A percentile compares a stretch with the other conserved stretches of the same genome.
Evolutionary conservation across 2,113 vertebrate species (phyloP).

Genomic region (Todiramphus chloris): DNA sequence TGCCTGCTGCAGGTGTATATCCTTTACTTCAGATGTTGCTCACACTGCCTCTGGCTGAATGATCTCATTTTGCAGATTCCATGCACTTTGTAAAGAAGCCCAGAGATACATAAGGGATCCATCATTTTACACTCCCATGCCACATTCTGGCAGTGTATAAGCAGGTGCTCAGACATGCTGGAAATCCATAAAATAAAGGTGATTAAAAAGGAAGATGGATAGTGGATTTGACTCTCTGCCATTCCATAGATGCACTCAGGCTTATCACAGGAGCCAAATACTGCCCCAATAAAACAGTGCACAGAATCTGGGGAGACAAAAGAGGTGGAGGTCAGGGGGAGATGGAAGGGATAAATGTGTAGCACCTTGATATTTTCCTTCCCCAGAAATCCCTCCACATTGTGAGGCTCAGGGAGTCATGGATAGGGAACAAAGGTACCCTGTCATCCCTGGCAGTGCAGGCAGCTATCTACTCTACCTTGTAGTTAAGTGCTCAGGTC

Average conservation of each 20-base stretch:
- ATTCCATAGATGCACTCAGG: not conserved
- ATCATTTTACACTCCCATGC: constrained; percentile 41
- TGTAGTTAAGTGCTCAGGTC: not conserved
- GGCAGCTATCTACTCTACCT: not conserved
- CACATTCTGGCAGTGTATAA: not conserved
- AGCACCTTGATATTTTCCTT: not conserved
- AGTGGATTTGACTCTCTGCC: not conserved
- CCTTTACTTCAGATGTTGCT: not conserved
- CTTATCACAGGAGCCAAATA: not conserved
- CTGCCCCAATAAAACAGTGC: not conserved
- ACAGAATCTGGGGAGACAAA: not conserved
- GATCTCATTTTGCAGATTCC: constrained; percentile 42
- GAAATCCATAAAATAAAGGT: not conserved
- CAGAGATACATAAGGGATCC: not conserved
- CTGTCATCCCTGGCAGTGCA: not conserved
- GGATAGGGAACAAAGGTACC: not conserved
- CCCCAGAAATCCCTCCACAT: not conserved
- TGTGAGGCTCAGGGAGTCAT: not conserved
- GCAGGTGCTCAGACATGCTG: not conserved
- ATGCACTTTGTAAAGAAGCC: not conserved
- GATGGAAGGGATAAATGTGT: not conserved
- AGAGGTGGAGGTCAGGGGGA: not conserved
- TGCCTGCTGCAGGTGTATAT: not conserved
- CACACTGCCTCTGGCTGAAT: not conserved
- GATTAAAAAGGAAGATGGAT: not conserved